Evolutionary conservation across 2,797 vertebrate species (phyloP).

Genomic region (Cottoperca gobio): DNA sequence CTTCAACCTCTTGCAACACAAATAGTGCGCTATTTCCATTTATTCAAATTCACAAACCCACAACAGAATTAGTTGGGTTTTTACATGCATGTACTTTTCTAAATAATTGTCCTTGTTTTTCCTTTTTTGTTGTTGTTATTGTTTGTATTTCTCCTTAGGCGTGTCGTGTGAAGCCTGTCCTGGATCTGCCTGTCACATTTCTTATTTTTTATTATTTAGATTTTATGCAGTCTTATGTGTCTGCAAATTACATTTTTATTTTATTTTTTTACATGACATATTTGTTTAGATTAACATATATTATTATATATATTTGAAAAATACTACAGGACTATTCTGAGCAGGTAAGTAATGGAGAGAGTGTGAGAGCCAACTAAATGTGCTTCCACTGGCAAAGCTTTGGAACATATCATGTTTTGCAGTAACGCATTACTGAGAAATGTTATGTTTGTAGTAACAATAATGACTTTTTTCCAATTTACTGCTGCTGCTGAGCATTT

Average conservation of each 20-base stretch:
- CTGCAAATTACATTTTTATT: too few relatives aligned
- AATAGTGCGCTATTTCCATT: conserved; percentile 40
- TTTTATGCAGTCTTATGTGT: too few relatives aligned
- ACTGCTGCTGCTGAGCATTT: neutral
- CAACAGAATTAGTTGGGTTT: neutral
- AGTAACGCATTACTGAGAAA: neutral
- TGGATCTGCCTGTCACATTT: too few relatives aligned
- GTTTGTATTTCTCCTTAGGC: too few relatives aligned
- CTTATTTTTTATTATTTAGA: too few relatives aligned
- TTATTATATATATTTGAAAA: neutral
- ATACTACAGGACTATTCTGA: neutral
- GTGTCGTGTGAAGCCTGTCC: too few relatives aligned
- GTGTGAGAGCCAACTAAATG: neutral
- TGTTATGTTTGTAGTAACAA: neutral
- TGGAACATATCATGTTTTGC: neutral
- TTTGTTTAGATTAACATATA: too few relatives aligned
- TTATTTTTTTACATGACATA: too few relatives aligned
- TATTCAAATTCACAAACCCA: conserved; percentile 30
- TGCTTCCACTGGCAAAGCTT: neutral
- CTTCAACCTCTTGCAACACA: conserved; percentile 45
- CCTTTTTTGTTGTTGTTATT: too few relatives aligned
- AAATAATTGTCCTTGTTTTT: neutral
- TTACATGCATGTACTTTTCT: neutral
- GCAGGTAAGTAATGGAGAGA: neutral
- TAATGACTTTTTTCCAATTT: neutral